A percentile compares a stretch with the other conserved stretches of the same genome.
Conservation (phyloP, 2,113 vertebrate genomes). For the Mesitornis unicolor region DNA sequence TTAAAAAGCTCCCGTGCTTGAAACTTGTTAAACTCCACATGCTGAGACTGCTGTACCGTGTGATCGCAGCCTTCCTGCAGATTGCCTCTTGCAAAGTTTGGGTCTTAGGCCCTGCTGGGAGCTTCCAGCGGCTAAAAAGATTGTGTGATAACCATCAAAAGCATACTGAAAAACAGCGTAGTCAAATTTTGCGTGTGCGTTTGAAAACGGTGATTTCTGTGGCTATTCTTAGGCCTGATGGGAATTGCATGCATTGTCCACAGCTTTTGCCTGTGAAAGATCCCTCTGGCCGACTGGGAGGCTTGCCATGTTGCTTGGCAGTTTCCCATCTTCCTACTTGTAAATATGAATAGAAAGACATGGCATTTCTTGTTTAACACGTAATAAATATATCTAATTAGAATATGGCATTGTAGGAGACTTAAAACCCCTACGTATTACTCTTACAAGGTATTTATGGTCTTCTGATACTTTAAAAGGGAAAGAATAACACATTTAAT, state of each 20-base stretch:
- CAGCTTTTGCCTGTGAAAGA: neutral
- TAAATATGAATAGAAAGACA: neutral
- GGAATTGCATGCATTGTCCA: neutral
- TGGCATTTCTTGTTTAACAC: neutral
- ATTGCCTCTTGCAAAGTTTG: neutral
- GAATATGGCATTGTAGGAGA: neutral
- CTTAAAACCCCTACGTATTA: neutral
- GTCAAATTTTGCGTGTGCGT: rapidly evolving
- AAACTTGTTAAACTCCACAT: neutral
- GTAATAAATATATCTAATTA: constrained; percentile 28
- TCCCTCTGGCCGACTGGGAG: neutral
- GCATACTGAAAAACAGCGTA: neutral
- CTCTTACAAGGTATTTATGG: neutral
- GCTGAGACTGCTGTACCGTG: neutral
- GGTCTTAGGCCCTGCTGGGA: neutral
- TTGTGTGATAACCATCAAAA: neutral
- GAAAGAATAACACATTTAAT: constrained; percentile 9
- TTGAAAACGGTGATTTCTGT: neutral
- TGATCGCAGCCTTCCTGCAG: neutral
- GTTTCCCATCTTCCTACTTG: neutral
- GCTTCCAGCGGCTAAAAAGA: neutral
- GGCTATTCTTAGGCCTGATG: neutral
- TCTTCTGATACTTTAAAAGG: neutral
- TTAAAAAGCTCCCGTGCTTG: neutral
- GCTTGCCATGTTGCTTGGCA: neutral